Evolutionary conservation across 2,797 vertebrate species (phyloP), one percentile per base, ranked within the genome.

Genomic region (Aldrovandia affinis): DNA sequence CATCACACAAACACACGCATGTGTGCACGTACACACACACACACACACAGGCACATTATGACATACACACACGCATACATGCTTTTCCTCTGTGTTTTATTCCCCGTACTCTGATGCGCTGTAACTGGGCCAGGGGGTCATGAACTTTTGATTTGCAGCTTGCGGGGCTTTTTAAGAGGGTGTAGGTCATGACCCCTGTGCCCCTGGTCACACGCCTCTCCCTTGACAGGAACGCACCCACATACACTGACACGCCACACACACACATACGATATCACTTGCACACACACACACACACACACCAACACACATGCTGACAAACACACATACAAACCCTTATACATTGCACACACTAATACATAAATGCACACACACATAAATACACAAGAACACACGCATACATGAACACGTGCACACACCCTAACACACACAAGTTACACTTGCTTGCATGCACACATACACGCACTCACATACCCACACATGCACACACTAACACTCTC

Each of bases 71-170:
- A 42, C 6, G n/a, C 22, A 39, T 39, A 44, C 70, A 15, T 20
- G 30, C 42, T 25, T 22, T 75, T 75, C 68, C 33, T 70, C 36
- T 36, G 68, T 39, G 14, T 70, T 70, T 70, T 70, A 70, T 70
- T 75, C 8, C 70, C 70, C 20, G 6, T 47, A 47, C 36, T 0
- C 39, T 44, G 12, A 47, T n/a, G 20, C 42, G 22, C 33, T 42
- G 20, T 75, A 9, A 75, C 39, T 75, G 36, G 36, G 39, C 70
- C 44, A 12, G 36, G 22, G 70, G 70, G 36, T 75, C n/a, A n/a
- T 75, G 44, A 44, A 75, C 70, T 22, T 70, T 75, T 75, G 70
- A 75, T 75, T 42, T 75, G 70, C 39, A 25, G 25, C 39, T 44
- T 15, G 2, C 15, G 28, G 70, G 70, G 70, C 20, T 75, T 42